A percentile compares a stretch with the other conserved stretches of the same genome.
Evolutionary conservation across 2,797 vertebrate species (phyloP).

Genomic region (Argyrosomus regius): DNA sequence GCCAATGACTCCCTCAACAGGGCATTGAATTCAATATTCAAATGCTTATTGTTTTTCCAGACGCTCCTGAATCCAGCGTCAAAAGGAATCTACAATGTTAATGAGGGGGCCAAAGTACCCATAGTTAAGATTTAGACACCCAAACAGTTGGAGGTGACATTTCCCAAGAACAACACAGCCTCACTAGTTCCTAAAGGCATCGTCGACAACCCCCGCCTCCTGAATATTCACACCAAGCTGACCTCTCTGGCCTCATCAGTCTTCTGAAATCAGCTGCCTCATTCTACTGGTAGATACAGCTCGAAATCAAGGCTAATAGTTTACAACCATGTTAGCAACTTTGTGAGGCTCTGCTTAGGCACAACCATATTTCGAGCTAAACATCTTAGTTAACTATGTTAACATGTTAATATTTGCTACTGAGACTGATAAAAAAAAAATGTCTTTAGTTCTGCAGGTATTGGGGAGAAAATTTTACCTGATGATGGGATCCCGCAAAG

Average conservation of each 20-base stretch:
- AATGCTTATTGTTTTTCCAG: constrained; percentile 81
- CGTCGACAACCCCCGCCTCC: constrained; percentile 39
- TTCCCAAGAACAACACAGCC: constrained; percentile 65
- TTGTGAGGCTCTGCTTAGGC: background rate
- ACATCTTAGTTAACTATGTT: background rate
- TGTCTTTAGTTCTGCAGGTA: background rate
- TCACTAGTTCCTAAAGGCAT: constrained; percentile 46
- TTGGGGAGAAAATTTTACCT: background rate
- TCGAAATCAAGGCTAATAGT: background rate
- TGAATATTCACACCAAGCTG: constrained; percentile 35
- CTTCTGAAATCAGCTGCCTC: constrained; percentile 72
- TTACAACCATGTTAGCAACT: background rate
- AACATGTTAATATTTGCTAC: background rate
- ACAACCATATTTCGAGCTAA: background rate
- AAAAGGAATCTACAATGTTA: constrained; percentile 84
- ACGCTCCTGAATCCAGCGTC: constrained; percentile 66
- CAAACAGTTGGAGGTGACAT: constrained; percentile 67
- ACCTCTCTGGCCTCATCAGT: constrained; percentile 51
- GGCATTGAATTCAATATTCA: constrained; percentile 78
- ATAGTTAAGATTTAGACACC: constrained; percentile 67
- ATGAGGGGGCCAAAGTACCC: constrained; percentile 74
- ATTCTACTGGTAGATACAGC: constrained; percentile 6
- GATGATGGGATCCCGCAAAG: background rate
- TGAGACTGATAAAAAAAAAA: background rate
- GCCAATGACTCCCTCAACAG: constrained; percentile 65